phyloP scores from a whole-genome alignment of 2,113 vertebrate species.

The Catharus bicknelli region DNA sequence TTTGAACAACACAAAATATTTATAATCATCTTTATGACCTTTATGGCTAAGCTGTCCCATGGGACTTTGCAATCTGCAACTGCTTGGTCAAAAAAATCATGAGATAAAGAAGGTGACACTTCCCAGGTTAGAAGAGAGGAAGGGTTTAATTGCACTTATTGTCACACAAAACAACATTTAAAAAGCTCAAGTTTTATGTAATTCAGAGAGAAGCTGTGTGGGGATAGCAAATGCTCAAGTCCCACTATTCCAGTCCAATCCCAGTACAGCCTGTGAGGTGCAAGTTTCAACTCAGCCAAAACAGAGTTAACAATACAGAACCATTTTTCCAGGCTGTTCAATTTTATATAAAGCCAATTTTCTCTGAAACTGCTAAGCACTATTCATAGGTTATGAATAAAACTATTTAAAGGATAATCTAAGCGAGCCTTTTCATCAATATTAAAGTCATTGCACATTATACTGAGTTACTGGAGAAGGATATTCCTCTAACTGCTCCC shows the following conservation, averaged over 20 bases:
- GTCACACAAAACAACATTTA: background rate
- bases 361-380: background rate
- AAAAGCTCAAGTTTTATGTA: background rate
- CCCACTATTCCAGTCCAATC: background rate
- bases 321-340: background rate
- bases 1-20: background rate
- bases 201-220: background rate
- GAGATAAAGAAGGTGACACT: background rate
- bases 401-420: background rate
- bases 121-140: background rate
- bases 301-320: background rate
- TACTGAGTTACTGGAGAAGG: background rate
- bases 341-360: background rate
- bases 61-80: background rate
- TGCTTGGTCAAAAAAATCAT: background rate
- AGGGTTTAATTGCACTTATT: background rate
- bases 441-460: background rate
- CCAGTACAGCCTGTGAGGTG: background rate
- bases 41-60: background rate
- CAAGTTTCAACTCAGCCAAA: background rate
- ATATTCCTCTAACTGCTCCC: background rate
- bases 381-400: background rate
- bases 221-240: background rate
- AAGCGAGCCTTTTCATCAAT: background rate
- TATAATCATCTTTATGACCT: background rate